Conservation (phyloP, 2,113 vertebrate genomes). For the Symphodus melops region DNA sequence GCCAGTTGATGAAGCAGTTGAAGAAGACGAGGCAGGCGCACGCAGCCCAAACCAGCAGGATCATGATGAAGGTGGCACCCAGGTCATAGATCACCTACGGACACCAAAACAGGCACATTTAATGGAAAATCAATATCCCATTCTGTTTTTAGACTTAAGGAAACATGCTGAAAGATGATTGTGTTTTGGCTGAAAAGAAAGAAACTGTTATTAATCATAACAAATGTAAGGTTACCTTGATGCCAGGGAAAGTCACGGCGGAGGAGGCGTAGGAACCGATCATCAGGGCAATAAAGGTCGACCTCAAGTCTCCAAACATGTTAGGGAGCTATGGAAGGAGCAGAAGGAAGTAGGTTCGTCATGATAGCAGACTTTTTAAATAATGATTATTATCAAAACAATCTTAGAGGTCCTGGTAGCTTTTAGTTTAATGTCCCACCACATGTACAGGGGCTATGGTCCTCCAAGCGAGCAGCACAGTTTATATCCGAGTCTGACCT, state of each 20-base stretch:
- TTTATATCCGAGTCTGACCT: no score
- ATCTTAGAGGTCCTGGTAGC: no score
- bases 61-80: constrained; percentile 91
- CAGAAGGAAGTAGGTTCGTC: background rate
- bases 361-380: no score
- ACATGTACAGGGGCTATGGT: no score
- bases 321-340: constrained; percentile 88
- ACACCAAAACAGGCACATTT: constrained; percentile 56
- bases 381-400: no score
- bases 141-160: background rate
- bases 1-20: constrained; percentile 99
- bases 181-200: background rate
- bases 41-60: constrained; percentile 93
- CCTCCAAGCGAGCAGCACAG: no score
- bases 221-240: constrained; percentile 86
- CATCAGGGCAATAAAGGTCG: constrained; percentile 98
- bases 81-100: constrained; percentile 95
- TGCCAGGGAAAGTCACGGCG: constrained; percentile 96
- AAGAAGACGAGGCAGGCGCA: constrained; percentile 95
- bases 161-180: no score
- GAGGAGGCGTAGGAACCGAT: constrained; percentile 99
- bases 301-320: constrained; percentile 98
- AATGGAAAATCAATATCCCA: constrained; percentile 17
- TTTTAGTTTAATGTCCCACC: no score
- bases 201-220: background rate